Evolutionary conservation across 2,888 invertebrate genomes (phyloP).

Genomic region (Epinotia nisella): DNA sequence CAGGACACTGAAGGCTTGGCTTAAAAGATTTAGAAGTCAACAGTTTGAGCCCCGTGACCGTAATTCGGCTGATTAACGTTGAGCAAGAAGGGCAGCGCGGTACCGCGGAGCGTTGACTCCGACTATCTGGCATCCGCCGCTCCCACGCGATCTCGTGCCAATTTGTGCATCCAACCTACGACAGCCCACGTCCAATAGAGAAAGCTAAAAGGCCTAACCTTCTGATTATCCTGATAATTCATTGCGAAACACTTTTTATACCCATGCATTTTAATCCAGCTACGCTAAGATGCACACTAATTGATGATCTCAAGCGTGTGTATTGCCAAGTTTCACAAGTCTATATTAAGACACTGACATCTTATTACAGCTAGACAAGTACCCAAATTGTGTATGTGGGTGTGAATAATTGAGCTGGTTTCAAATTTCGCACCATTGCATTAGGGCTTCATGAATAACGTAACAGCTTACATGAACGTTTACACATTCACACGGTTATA

Average conservation of each 20-base stretch:
- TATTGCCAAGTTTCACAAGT: constrained; percentile 65
- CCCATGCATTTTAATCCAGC: constrained; percentile 43
- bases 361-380: constrained; percentile 35
- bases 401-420: constrained; percentile 20
- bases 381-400: constrained; percentile 4
- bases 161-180: constrained; percentile 69
- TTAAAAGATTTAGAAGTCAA: constrained; percentile 35
- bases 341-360: constrained; percentile 58
- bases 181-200: constrained; percentile 62
- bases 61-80: constrained; percentile 50
- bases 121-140: constrained; percentile 73
- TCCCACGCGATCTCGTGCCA: constrained; percentile 72
- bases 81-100: constrained; percentile 52
- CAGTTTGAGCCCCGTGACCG: constrained; percentile 41
- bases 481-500: constrained; percentile 27
- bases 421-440: constrained; percentile 37
- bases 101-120: constrained; percentile 70
- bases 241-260: constrained; percentile 19
- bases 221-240: constrained; percentile 1
- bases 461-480: constrained; percentile 19
- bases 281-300: constrained; percentile 47
- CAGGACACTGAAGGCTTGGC: not conserved
- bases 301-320: constrained; percentile 59
- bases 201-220: constrained; percentile 46
- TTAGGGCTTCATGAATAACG: constrained; percentile 23